Conservation (phyloP, 2,888 invertebrate genomes). For the Strigamia crassipes region DNA sequence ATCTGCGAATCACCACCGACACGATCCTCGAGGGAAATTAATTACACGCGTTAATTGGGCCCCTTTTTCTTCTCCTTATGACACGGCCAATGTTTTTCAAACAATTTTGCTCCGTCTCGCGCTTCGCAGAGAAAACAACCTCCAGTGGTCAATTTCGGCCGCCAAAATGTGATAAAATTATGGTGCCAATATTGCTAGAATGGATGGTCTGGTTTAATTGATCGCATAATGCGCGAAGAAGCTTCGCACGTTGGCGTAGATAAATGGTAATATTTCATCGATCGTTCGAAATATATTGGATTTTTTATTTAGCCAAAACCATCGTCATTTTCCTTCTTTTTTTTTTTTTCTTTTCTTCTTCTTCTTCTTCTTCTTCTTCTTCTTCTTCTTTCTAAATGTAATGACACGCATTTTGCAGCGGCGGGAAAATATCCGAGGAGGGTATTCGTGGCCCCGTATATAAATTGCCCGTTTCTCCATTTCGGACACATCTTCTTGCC, state of each 20-base stretch:
- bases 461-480: background rate
- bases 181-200: no score
- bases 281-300: background rate
- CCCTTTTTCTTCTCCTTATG: background rate
- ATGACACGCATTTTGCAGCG: background rate
- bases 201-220: no score
- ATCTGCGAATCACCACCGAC: background rate
- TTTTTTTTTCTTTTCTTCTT: background rate
- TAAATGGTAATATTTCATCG: background rate
- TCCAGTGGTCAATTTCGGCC: background rate
- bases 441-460: background rate
- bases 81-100: background rate
- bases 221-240: no score
- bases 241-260: background rate
- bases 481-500: background rate
- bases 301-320: background rate
- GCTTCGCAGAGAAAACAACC: background rate
- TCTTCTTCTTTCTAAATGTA: background rate
- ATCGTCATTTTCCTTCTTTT: background rate
- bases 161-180: no score
- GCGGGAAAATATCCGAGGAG: background rate
- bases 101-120: background rate
- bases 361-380: background rate
- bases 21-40: conserved; percentile 13
- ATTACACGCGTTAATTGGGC: conserved; percentile 17